phyloP scores from a whole-genome alignment of 2,113 vertebrate genomes.

The Serilophus lunatus region DNA sequence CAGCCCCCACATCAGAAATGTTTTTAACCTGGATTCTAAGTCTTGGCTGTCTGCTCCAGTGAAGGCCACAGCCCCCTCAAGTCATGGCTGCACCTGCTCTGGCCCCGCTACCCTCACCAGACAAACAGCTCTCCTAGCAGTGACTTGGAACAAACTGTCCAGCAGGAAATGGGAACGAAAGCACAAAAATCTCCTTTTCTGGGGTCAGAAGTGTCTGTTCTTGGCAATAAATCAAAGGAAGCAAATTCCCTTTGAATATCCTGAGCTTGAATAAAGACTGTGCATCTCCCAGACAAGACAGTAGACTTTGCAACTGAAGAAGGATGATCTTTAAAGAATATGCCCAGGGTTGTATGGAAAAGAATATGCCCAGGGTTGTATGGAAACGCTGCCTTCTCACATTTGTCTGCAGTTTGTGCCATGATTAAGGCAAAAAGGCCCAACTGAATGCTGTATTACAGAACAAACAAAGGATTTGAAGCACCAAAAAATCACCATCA shows the following conservation, averaged over 20 bases:
- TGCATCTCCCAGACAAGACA: neutral
- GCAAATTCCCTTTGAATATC: constrained; percentile 15
- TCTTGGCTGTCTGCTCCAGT: neutral
- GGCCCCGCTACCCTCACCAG: neutral
- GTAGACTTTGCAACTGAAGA: neutral
- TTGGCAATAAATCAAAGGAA: constrained; percentile 42
- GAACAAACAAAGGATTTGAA: neutral
- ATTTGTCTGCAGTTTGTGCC: neutral
- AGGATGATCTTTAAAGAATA: neutral
- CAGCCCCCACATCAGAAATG: neutral
- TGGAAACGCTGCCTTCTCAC: neutral
- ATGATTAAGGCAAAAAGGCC: neutral
- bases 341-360: too few relatives aligned
- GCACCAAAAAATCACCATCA: neutral
- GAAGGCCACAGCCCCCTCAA: neutral
- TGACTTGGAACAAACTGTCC: constrained; percentile 4
- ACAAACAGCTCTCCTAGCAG: neutral
- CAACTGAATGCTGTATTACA: neutral
- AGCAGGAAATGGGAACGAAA: neutral
- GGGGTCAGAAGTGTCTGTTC: neutral
- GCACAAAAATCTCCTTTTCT: neutral
- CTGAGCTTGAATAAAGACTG: neutral
- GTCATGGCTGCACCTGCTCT: neutral
- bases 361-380: neutral
- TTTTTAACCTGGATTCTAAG: neutral